Percentiles rank a stretch among this genome's conserved stretches.
Evolutionary conservation across 1,140 invertebrate species (phyloP).

Genomic region (Plutomurus gul): DNA sequence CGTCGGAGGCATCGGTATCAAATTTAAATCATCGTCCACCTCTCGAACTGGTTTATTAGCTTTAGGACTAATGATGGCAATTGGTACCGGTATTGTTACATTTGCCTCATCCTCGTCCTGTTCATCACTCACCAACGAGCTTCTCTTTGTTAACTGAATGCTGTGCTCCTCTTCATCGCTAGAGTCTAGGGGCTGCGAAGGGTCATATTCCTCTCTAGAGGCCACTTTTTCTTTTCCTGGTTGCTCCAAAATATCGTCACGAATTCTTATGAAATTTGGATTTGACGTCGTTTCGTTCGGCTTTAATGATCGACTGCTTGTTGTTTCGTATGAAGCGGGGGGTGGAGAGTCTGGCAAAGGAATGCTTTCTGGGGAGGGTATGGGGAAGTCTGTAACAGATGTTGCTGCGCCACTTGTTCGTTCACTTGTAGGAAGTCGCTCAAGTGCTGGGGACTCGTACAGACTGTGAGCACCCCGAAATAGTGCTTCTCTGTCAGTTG

Average conservation of each 20-base stretch:
- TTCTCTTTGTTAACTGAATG: not conserved
- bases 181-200: conserved; percentile 48
- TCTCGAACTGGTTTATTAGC: not conserved
- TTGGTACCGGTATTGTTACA: not conserved
- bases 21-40: conserved; percentile 27
- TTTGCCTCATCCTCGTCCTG: not conserved
- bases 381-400: not conserved
- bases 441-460: too few species aligned
- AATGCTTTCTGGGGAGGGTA: conserved; percentile 48
- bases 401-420: not conserved
- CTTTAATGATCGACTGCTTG: not conserved
- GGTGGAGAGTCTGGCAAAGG: conserved; percentile 48
- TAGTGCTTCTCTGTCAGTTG: not conserved
- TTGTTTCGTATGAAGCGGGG: not conserved
- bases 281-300: too few species aligned
- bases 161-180: conserved; percentile 52
- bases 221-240: not conserved
- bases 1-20: conserved; percentile 42
- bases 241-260: not conserved
- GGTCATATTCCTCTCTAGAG: conserved; percentile 46
- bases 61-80: not conserved
- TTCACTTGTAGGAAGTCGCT: not conserved
- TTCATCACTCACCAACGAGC: not conserved
- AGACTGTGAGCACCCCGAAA: not conserved
- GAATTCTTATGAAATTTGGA: not conserved